Conservation (phyloP, 2,888 invertebrate genomes). For the Agrochola macilenta region DNA sequence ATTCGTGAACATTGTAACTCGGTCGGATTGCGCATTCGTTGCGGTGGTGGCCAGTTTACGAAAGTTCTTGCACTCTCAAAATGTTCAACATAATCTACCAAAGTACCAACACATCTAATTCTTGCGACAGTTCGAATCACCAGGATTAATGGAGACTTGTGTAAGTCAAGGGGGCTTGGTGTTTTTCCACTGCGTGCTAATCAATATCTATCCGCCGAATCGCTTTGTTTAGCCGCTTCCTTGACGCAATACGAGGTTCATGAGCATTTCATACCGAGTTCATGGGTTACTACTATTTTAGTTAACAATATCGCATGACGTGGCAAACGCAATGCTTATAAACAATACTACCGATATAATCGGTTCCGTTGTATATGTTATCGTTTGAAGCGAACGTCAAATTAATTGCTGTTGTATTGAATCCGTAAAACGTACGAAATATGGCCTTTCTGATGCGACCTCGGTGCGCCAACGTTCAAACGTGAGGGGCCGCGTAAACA, state of each 20-base stretch:
- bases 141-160: slow-evolving; percentile 59
- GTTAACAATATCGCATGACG: slow-evolving; percentile 63
- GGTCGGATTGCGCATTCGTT: slow-evolving; percentile 68
- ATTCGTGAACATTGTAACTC: slow-evolving; percentile 71
- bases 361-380: slow-evolving; percentile 53
- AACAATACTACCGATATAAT: slow-evolving; percentile 63
- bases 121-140: slow-evolving; percentile 61
- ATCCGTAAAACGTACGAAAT: slow-evolving; percentile 57
- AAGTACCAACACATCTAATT: slow-evolving; percentile 66
- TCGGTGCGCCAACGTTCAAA: slow-evolving; percentile 53
- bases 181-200: slow-evolving; percentile 27
- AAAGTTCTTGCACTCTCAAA: slow-evolving; percentile 67
- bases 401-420: slow-evolving; percentile 54
- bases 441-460: slow-evolving; percentile 63
- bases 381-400: slow-evolving; percentile 56
- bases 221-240: slow-evolving; percentile 20
- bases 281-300: slow-evolving; percentile 68
- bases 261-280: slow-evolving; percentile 37
- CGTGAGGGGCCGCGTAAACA: slow-evolving; percentile 52
- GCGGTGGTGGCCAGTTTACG: slow-evolving; percentile 66
- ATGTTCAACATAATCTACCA: slow-evolving; percentile 66
- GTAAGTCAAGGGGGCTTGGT: slow-evolving; percentile 47
- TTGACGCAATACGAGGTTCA: slow-evolving; percentile 25
- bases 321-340: slow-evolving; percentile 64
- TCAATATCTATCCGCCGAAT: slow-evolving; percentile 34